Base-by-base conservation (phyloP, 2,113 vertebrate genomes). In the Cololabis saira region DNA sequence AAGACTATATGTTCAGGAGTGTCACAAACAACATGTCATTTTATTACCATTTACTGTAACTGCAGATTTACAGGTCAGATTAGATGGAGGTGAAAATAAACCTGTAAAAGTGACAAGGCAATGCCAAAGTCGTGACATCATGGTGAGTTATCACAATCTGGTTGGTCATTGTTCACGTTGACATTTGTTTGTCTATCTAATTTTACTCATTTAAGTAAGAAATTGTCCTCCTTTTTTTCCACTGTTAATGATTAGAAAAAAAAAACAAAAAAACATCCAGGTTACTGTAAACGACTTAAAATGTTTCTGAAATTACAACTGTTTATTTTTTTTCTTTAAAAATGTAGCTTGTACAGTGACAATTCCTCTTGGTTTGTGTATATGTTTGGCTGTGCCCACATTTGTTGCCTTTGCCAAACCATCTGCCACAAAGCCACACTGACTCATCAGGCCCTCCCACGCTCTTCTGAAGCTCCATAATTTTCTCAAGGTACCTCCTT, bases 381-480 rank as follows among this genome's bases (percentile, higher is more conserved):
- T 74, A 57, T 64, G 61, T 67, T 75, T 67, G 67, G 60, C 61
- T 69, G 52, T 59, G 61, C 75, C 78, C 75, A 81, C 82, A 66
- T 69, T 80, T 80, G 72, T 40, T 83, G 62, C 75, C 78, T 37
- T 10, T 67, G 71, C 76, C 85, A 71, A 85, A 83, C 87, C 76
- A 89, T 82, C 87, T 83, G 81, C 83, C 74, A 78, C 73, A 66
- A 82, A 81, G 45, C 66, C 74, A 45, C 61, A 21, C 70, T 89
- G 87, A 89, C 68, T 89, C 87, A 89, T 76, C 37, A 8, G 56
- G 44, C 24, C 62, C 9, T 61, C 87, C 83, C 54, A 78, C 79
- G 41, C 78, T 78, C 71, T 61, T 49, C 15, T 71, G 61, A 77
- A 70, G 67, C 71, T 71, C 57, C 64, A 75, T 66, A 43, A 68